Conservation (phyloP, 2,113 vertebrate species). For the Sylvicapra grimmia region DNA sequence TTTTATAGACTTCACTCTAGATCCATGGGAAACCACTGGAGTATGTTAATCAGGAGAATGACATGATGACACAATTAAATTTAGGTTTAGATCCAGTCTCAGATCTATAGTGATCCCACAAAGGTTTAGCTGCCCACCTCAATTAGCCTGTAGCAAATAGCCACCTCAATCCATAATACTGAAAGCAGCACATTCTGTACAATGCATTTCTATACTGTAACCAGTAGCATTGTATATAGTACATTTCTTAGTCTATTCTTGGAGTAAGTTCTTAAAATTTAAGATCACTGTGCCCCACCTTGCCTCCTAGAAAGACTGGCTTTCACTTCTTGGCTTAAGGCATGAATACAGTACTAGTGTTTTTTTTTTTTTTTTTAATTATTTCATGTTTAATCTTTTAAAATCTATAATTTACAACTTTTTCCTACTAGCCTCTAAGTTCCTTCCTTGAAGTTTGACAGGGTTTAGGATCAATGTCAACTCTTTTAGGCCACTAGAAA, state of each 20-base stretch:
- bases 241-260: not conserved
- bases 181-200: not conserved
- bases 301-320: conserved; percentile 22
- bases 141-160: conserved; percentile 3
- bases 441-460: conserved; percentile 26
- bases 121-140: not conserved
- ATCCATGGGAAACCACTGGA: not conserved
- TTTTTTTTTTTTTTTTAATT: conserved; percentile 1
- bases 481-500: conserved; percentile 30
- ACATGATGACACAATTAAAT: not conserved
- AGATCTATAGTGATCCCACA: not conserved
- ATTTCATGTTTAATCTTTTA: conserved; percentile 38
- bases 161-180: not conserved
- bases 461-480: conserved; percentile 30
- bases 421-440: not conserved
- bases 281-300: not conserved
- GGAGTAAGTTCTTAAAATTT: not conserved
- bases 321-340: not conserved
- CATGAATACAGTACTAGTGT: not conserved
- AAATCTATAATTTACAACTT: conserved; percentile 47
- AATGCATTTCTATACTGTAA: not conserved
- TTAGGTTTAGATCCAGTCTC: not conserved
- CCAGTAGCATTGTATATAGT: not conserved
- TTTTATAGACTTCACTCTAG: not conserved
- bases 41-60: not conserved